Conservation (phyloP, 2,113 vertebrate species). For the Nematolebias whitei region DNA sequence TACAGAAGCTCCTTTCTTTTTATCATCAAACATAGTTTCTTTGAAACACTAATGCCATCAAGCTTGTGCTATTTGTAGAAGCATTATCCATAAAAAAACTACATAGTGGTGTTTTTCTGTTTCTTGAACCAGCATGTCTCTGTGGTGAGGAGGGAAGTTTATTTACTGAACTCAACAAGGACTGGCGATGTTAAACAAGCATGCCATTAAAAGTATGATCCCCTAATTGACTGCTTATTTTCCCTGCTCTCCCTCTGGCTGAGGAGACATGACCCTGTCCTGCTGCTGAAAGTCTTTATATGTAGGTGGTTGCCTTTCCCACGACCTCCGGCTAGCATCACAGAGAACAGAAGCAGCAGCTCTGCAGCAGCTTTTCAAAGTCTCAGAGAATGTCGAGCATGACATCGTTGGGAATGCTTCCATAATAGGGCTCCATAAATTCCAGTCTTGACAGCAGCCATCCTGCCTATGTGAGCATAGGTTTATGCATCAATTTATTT, state of each 20-base stretch:
- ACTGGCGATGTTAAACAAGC: slow-evolving; percentile 63
- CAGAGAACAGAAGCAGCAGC: slow-evolving; percentile 31
- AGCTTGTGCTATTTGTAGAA: not conserved
- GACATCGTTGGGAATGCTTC: slow-evolving; percentile 55
- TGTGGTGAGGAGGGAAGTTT: too few relatives aligned
- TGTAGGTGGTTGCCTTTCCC: slow-evolving; percentile 71
- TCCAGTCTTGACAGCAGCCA: slow-evolving; percentile 43
- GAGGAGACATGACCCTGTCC: slow-evolving; percentile 41
- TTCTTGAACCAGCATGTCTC: slow-evolving; percentile 20
- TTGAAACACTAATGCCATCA: slow-evolving; percentile 1
- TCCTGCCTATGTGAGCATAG: slow-evolving; percentile 19
- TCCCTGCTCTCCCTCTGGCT: slow-evolving; percentile 53
- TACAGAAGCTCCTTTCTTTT: not conserved
- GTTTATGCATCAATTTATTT: slow-evolving; percentile 44
- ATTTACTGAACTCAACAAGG: slow-evolving; percentile 64
- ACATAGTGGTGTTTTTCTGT: slow-evolving; percentile 7
- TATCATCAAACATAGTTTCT: slow-evolving; percentile 15
- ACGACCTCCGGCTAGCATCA: slow-evolving; percentile 50
- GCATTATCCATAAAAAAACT: not conserved
- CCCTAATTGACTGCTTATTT: slow-evolving; percentile 63
- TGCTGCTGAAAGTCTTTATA: slow-evolving; percentile 22
- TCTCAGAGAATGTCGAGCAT: slow-evolving; percentile 55
- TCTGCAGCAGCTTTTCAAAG: slow-evolving; percentile 28
- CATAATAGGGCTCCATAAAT: slow-evolving; percentile 31
- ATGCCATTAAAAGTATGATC: slow-evolving; percentile 43